Conservation (phyloP, 2,797 vertebrate species). For the Ispidina picta region DNA sequence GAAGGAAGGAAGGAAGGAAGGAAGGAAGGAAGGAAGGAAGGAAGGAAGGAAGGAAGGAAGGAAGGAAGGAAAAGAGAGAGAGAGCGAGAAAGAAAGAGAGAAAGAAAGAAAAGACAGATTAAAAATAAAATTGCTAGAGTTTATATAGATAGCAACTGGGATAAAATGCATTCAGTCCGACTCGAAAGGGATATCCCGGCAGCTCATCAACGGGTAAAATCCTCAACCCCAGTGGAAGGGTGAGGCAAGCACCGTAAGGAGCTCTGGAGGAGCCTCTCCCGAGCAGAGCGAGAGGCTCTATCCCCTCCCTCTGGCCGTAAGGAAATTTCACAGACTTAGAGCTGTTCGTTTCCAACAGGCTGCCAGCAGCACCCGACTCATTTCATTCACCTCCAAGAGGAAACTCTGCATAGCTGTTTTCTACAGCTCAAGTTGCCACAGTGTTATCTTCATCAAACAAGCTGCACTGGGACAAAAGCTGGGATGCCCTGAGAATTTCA, state of each 20-base stretch:
- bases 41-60: too few relatives aligned
- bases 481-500: accelerated
- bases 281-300: conserved; percentile 21
- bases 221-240: neutral
- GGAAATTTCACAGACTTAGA: neutral
- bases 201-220: neutral
- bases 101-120: neutral
- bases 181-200: neutral
- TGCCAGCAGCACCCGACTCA: accelerated
- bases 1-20: too few relatives aligned
- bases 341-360: neutral
- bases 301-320: conserved; percentile 19
- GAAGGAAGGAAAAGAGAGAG: too few relatives aligned
- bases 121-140: neutral
- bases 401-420: neutral
- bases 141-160: neutral
- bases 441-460: accelerated
- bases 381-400: accelerated
- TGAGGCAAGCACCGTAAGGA: neutral
- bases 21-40: too few relatives aligned
- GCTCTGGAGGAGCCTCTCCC: neutral
- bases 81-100: too few relatives aligned
- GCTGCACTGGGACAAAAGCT: neutral
- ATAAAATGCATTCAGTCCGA: accelerated
- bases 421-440: neutral